Evolutionary conservation across 2,797 vertebrate genomes (phyloP).

Genomic region (Benthosema pterotum): DNA sequence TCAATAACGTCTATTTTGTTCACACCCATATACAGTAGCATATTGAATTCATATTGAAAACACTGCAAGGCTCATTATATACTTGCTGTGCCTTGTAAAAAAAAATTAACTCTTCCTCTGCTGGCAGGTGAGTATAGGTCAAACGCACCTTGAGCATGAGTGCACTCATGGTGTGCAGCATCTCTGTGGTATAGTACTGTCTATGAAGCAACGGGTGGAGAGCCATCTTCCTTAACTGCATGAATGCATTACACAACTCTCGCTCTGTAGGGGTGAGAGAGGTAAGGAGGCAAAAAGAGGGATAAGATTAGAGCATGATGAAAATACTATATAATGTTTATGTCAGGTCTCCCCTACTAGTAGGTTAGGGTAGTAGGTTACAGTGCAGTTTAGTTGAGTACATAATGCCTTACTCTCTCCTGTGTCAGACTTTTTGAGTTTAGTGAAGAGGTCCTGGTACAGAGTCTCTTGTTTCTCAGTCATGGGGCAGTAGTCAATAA

Average conservation of each 20-base stretch:
- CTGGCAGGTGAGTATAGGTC: neutral
- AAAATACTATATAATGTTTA: too few species aligned
- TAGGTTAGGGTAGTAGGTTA: too few species aligned
- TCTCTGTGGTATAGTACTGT: constrained; percentile 91
- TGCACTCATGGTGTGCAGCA: constrained; percentile 89
- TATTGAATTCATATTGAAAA: too few species aligned
- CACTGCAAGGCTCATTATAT: too few species aligned
- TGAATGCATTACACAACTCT: constrained; percentile 91
- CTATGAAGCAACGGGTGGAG: constrained; percentile 96
- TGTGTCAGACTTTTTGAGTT: constrained; percentile 81
- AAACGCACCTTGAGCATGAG: constrained; percentile 92
- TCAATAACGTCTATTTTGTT: too few species aligned
- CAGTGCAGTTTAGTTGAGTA: neutral
- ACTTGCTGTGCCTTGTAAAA: too few species aligned
- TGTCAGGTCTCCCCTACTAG: too few species aligned
- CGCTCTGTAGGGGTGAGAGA: constrained; percentile 76
- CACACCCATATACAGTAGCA: too few species aligned
- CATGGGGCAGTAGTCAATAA: constrained; percentile 88
- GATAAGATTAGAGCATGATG: too few species aligned
- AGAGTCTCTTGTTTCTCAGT: constrained; percentile 89
- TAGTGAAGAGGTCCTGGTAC: constrained; percentile 85
- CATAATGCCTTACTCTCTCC: constrained; percentile 80
- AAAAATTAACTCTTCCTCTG: too few species aligned
- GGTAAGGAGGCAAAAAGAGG: constrained; percentile 15
- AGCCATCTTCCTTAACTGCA: constrained; percentile 98